These are phyloP conservation scores for Fragum sueziense DNA, from an alignment of 2,888 invertebrate species.

Conservation along the genomic window DNA sequence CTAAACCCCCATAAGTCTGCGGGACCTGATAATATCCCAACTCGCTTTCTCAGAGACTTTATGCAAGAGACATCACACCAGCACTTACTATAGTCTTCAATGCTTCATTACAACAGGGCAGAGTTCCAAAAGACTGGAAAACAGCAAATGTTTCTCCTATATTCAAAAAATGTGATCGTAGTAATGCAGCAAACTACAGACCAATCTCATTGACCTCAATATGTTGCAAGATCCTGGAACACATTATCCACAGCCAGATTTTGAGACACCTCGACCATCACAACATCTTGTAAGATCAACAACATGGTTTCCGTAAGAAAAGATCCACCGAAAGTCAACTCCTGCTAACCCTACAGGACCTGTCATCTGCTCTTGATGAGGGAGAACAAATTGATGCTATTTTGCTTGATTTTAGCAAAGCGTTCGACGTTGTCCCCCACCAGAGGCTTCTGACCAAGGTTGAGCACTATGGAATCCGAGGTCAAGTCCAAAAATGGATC, in stretches of 20 bases:
- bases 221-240: conserved; percentile 60
- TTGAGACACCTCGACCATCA: conserved; percentile 40
- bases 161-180: too few relatives aligned
- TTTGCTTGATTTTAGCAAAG: conserved; percentile 25
- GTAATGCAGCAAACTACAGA: conserved; percentile 46
- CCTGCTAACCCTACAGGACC: conserved; percentile 44
- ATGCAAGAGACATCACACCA: too few relatives aligned
- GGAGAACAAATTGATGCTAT: conserved; percentile 37
- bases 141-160: too few relatives aligned
- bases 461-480: too few relatives aligned
- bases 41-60: too few relatives aligned
- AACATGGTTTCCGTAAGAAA: conserved; percentile 57
- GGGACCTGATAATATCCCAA: too few relatives aligned
- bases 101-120: too few relatives aligned
- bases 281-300: conserved; percentile 54
- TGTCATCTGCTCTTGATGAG: conserved; percentile 36
- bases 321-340: conserved; percentile 60
- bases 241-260: conserved; percentile 49
- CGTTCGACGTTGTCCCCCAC: conserved; percentile 38
- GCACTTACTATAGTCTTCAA: too few relatives aligned
- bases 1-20: too few relatives aligned
- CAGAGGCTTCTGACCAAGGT: too few relatives aligned
- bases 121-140: too few relatives aligned
- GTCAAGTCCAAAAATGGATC: too few relatives aligned
- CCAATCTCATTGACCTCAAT: conserved; percentile 55